phyloP scores from a whole-genome alignment of 2,113 vertebrate genomes.

The Hystrix brachyura region DNA sequence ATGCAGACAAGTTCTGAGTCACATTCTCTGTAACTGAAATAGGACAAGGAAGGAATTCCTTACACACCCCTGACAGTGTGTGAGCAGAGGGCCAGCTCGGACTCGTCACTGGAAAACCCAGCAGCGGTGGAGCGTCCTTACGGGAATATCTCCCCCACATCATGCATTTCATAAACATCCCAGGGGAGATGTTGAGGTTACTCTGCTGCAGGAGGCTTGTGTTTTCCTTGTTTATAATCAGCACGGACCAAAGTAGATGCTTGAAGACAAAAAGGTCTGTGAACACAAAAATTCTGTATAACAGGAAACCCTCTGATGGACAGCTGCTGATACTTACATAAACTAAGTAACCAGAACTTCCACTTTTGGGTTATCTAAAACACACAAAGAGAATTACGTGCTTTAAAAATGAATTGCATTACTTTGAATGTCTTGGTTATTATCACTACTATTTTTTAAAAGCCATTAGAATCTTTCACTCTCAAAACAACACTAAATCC shows the following conservation, averaged over 20 bases:
- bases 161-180: background rate
- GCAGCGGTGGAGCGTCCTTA: background rate
- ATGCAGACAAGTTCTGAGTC: background rate
- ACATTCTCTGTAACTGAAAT: background rate
- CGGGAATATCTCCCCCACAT: background rate
- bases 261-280: background rate
- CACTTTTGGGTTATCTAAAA: background rate
- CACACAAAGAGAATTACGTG: background rate
- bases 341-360: background rate
- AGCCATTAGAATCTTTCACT: background rate
- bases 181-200: background rate
- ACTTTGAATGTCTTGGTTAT: background rate
- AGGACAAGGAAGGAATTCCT: background rate
- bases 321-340: background rate
- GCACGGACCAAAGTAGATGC: background rate
- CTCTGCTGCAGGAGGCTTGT: background rate
- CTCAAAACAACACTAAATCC: background rate
- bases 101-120: background rate
- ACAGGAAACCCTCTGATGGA: too few relatives aligned
- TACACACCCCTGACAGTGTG: background rate
- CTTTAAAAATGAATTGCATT: background rate
- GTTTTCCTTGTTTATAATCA: background rate
- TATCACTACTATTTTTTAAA: background rate
- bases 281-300: background rate
- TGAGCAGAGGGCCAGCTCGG: background rate